These are phyloP conservation scores for Seriola quinqueradiata DNA, from an alignment of 2,113 vertebrate genomes.

Conservation along the genomic window DNA sequence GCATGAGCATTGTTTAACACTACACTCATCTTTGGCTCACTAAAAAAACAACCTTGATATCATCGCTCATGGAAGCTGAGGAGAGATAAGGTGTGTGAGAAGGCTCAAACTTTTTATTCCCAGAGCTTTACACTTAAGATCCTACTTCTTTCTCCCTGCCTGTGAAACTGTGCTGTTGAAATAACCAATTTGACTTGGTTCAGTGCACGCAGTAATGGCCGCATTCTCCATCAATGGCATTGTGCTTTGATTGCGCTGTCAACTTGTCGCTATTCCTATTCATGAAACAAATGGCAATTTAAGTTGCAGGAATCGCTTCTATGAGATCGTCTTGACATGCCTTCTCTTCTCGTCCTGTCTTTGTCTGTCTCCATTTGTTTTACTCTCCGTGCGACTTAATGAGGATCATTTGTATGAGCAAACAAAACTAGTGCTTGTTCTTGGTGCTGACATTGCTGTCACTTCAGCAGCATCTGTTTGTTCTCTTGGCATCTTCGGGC, in stretches of 20 bases:
- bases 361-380: conserved; percentile 18
- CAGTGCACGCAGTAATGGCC: conserved; percentile 36
- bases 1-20: not conserved
- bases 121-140: conserved; percentile 8
- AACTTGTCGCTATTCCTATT: conserved; percentile 27
- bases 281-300: conserved; percentile 52
- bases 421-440: conserved; percentile 25
- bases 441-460: conserved; percentile 41
- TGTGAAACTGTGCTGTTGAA: conserved; percentile 32
- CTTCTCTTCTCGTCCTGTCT: not conserved
- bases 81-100: not conserved
- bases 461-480: conserved; percentile 36
- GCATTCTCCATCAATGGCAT: conserved; percentile 23
- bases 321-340: not conserved
- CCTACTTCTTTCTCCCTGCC: conserved; percentile 7
- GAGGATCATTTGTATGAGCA: conserved; percentile 34
- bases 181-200: conserved; percentile 53
- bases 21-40: not conserved
- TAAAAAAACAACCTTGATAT: not conserved
- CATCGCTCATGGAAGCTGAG: not conserved
- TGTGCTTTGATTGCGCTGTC: conserved; percentile 64
- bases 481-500: conserved; percentile 26
- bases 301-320: conserved; percentile 23
- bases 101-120: not conserved
- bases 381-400: conserved; percentile 29